Evolutionary conservation across 1,140 invertebrate species (phyloP), one percentile per base, ranked within the genome.

Genomic region (Drosophila truncata): DNA sequence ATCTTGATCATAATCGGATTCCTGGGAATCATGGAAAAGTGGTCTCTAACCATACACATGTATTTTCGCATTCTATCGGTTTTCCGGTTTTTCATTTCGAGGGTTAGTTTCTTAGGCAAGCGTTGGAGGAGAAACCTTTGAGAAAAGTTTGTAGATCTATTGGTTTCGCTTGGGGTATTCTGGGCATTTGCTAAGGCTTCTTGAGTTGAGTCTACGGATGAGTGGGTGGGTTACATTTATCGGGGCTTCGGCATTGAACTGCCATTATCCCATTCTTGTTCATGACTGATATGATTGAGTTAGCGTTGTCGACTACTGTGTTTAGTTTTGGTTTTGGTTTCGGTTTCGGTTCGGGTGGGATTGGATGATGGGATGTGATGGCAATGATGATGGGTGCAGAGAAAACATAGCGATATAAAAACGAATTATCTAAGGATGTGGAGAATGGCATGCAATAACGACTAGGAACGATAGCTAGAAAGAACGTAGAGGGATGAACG

Each of bases 191-290:
- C 70, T 73, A 73, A 73, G 70, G 73, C 72, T 76, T 76, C 52
- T 66, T 54, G 50, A 44, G 58, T 63, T 73, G 63, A 62, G 58
- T 76, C 69, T 54, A 69, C 64, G 41, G 44, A 70, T 79, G 78
- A 78, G 27, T 80, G 86, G 85, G 85, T 90, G 85, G 85, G 85
- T 90, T 91, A 90, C 84, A 88, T 80, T 88, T 65, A 75, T 90
- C 62, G 73, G 78, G 82, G 81, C 72, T 63, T 75, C 70, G 63
- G 39, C 58, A 64, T 61, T 41, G 35, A 47, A 41, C 58, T 44
- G 27, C n/a, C 46, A 37, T 55, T 47, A 60, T 49, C 39, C 58
- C 55, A 58, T 72, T 64, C 54, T 80, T 59, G 73, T 70, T 67
- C 55, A 78, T 82, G 61, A 67, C 58, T 65, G 69, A 78, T 83